A percentile compares a stretch with the other conserved stretches of the same genome.
Evolutionary conservation across 2,888 invertebrate genomes (phyloP).

Genomic region (Druceiella hillmani): DNA sequence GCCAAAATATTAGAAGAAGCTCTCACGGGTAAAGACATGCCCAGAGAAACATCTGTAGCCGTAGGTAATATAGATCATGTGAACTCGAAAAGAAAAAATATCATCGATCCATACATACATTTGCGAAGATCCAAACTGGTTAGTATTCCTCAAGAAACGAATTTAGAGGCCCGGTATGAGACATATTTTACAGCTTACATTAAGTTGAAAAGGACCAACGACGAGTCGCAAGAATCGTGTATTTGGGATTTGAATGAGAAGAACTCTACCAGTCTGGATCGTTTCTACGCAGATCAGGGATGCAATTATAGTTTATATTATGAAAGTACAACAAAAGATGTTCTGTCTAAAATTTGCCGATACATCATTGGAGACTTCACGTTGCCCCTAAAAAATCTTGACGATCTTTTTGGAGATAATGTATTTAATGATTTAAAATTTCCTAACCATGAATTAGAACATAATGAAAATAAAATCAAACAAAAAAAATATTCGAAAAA

Average conservation of each 20-base stretch:
- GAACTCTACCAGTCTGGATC: constrained; percentile 47
- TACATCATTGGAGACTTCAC: constrained; percentile 42
- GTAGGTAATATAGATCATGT: constrained; percentile 41
- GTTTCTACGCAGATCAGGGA: constrained; percentile 53
- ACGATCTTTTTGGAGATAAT: constrained; percentile 40
- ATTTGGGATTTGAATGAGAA: constrained; percentile 41
- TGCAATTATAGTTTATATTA: constrained; percentile 57
- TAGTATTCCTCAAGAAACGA: constrained; percentile 43
- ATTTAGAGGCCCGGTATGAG: constrained; percentile 35
- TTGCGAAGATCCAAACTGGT: constrained; percentile 47
- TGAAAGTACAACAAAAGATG: constrained; percentile 47
- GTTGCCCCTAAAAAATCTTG: constrained; percentile 33
- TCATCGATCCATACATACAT: constrained; percentile 35
- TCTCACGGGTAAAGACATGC: constrained; percentile 48
- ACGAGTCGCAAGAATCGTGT: constrained; percentile 38
- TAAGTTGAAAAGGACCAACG: constrained; percentile 39
- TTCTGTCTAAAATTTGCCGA: constrained; percentile 47
- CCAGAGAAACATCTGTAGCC: constrained; percentile 34
- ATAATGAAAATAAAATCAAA: no score
- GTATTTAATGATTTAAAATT: constrained; percentile 36
- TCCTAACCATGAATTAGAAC: no score
- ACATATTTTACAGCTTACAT: constrained; percentile 57
- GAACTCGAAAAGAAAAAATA: constrained; percentile 39
- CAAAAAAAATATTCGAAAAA: no score
- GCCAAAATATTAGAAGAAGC: constrained; percentile 55